phyloP scores from a whole-genome alignment of 2,888 invertebrate species.

The Tricholauxania praeusta region DNA sequence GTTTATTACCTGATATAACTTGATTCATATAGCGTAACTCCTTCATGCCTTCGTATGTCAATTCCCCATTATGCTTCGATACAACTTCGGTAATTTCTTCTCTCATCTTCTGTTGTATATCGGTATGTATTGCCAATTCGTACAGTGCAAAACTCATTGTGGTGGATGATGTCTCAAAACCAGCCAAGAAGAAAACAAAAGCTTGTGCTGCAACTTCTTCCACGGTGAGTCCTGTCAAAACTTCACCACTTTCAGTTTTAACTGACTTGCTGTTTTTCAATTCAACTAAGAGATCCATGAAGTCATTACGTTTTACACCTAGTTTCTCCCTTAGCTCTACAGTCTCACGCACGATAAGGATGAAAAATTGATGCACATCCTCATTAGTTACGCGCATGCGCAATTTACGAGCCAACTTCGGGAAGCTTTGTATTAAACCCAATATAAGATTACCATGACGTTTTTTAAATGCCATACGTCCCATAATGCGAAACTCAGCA shows the following conservation, averaged over 20 bases:
- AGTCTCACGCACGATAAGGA: conserved; percentile 61
- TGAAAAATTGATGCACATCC: conserved; percentile 55
- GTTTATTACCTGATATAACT: conserved; percentile 69
- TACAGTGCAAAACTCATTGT: conserved; percentile 69
- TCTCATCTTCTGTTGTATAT: conserved; percentile 66
- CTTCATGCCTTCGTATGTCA: conserved; percentile 62
- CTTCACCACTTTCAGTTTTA: conserved; percentile 44
- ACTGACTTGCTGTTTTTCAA: conserved; percentile 52
- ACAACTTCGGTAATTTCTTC: conserved; percentile 66
- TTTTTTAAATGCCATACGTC: conserved; percentile 48
- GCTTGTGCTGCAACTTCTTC: conserved; percentile 70
- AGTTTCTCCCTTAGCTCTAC: conserved; percentile 61
- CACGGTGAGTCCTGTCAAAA: conserved; percentile 53
- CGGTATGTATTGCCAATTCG: conserved; percentile 68
- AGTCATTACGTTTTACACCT: conserved; percentile 67
- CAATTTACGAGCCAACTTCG: conserved; percentile 41
- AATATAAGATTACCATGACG: conserved; percentile 26
- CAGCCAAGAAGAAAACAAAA: conserved; percentile 70
- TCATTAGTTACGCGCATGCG: conserved; percentile 43
- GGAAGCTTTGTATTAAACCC: conserved; percentile 33
- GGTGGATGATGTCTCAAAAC: conserved; percentile 70
- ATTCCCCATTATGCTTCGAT: conserved; percentile 59
- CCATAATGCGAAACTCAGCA: conserved; percentile 62
- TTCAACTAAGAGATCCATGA: conserved; percentile 68
- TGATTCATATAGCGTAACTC: conserved; percentile 69